phyloP scores from a whole-genome alignment of 2,113 vertebrate genomes.

The Corythoichthys intestinalis region DNA sequence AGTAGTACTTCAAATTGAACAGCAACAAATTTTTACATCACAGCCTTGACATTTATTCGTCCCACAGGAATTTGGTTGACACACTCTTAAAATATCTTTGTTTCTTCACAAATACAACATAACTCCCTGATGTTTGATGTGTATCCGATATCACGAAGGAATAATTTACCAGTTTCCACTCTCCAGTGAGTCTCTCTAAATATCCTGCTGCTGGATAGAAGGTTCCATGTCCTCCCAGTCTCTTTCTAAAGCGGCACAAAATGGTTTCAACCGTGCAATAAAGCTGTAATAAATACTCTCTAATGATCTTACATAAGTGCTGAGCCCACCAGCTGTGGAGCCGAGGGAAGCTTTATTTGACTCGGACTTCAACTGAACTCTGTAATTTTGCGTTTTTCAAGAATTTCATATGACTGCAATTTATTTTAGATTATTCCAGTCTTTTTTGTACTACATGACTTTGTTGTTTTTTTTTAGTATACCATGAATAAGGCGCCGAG shows the following conservation, averaged over 20 bases:
- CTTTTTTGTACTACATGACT: conserved; percentile 3
- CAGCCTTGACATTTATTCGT: neutral
- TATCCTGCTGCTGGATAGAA: neutral
- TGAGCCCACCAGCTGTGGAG: conserved; percentile 52
- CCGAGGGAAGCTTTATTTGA: conserved; percentile 36
- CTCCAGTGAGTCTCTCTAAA: conserved; percentile 1
- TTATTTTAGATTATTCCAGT: conserved; percentile 12
- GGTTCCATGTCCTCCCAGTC: conserved; percentile 7
- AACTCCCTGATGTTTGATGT: neutral
- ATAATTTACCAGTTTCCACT: conserved; percentile 13
- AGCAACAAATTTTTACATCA: neutral
- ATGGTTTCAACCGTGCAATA: conserved; percentile 46
- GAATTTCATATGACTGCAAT: conserved; percentile 33
- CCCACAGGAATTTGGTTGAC: neutral
- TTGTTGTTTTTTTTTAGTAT: conserved; percentile 10
- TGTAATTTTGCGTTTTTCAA: conserved; percentile 49
- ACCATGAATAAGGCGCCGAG: neutral
- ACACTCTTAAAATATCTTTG: neutral
- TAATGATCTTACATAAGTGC: conserved; percentile 64
- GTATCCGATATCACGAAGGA: neutral
- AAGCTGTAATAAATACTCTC: conserved; percentile 55
- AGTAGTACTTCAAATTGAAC: too few species aligned
- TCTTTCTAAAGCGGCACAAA: conserved; percentile 31
- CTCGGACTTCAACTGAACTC: conserved; percentile 26
- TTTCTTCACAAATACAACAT: neutral